Evolutionary conservation across 2,113 vertebrate species (phyloP), one percentile per base, ranked within the genome.

Genomic region (Prolemur simus): DNA sequence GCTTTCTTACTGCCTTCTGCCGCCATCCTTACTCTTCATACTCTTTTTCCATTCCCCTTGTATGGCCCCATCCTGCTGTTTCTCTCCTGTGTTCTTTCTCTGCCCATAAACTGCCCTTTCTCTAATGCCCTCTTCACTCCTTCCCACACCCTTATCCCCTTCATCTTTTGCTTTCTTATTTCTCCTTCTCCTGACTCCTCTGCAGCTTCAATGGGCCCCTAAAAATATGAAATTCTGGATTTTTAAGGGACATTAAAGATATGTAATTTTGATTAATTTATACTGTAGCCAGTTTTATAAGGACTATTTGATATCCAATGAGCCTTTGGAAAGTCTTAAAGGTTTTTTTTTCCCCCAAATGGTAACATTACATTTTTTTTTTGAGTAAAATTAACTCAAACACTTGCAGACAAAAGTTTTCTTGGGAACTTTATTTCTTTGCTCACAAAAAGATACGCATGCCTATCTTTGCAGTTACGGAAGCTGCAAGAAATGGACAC

Each of bases 241-340:
- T 89, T 96, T 95, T 89, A 96, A 98, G 87, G 95, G n/a, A 97
- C 74, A 95, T 96, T 98, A 97, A 95, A 95, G 64, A 68, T 89
- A 93, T 49, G 49, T 96, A 96, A 97, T 98, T 93, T 96, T 96
- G 97, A 97, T 97, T 97, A 97, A 97, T 98, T 97, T 97, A 91
- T 0, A 66, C 52, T 21, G 23, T 84, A 92, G 69, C 58, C 32
- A 63, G 74, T 89, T 95, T 96, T 81, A 68, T 91, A 93, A 81
- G 96, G 93, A 91, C 37, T 87, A 95, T 97, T 98, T 96, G 93
- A 89, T 96, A 14, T 91, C 74, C 87, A 97, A 97, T 96, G 96
- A 97, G 87, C 95, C 97, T 97, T 97, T 96, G 83, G 94, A 91
- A 95, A 97, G 71, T 87, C 89, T 91, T 94, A 93, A 95, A 37